Base-by-base conservation (phyloP, 1,140 invertebrate species). In the Heliconius eleuchia region DNA sequence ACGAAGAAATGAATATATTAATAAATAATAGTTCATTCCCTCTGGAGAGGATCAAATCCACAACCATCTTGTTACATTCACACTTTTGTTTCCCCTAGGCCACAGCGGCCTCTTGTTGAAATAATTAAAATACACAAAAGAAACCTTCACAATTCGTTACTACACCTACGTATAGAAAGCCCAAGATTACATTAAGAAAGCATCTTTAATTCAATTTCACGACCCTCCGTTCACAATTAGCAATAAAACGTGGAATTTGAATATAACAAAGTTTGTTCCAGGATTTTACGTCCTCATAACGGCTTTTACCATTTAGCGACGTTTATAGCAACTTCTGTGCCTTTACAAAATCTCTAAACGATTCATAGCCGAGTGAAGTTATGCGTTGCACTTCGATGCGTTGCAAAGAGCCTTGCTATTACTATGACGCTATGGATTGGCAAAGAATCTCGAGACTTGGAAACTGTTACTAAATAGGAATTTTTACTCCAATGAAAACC, bases 331-430 rank as follows among this genome's bases (percentile, higher is more conserved):
- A 42, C 46, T 76, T 76, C 74, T 71, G 60, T 13, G 60, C 13
- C 60, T 66, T 30, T 8, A 30, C 60, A 57, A 23, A 76, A 52
- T 27, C 74, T 50, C 60, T 30, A 27, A 66, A 66, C 23, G 30
- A 30, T 46, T 30, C 60, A 76, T 42, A 30, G 55, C 19, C 37
- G 71, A 72, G n/a, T 37, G 23, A 11, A 42, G 73, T 27, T 74
- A 55, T 74, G 73, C 55, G 52, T 76, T 76, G 60, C 74, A 71
- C 39, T 42, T 42, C 34, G 60, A n/a, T n/a, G n/a, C n/a, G 34
- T 37, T 71, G 19, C 39, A 50, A 23, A 70, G 23, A 23, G 23
- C 27, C 57, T 70, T 71, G 55, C 39, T 30, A 30, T 66, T 66
- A 66, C 60, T 66, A 23, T 30, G 60, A 30, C 60, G 27, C 60